A percentile compares a stretch with the other conserved stretches of the same genome.
These are phyloP conservation scores for Diabrotica balteata DNA, from an alignment of 2,888 invertebrate genomes.

Conservation along the genomic window DNA sequence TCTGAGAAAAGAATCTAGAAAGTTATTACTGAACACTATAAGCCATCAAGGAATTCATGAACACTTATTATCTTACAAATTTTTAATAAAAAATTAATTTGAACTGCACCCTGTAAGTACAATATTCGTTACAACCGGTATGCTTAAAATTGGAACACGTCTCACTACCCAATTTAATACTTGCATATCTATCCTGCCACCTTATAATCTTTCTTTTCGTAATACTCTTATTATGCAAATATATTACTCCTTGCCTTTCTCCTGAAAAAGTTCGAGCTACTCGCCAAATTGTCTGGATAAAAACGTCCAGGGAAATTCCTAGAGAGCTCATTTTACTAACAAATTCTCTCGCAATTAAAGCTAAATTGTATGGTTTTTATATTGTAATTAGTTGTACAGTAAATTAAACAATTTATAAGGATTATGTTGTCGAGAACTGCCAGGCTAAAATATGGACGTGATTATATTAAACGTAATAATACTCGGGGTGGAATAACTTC, in stretches of 20 bases:
- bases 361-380: constrained; percentile 35
- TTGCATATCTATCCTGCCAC: not conserved
- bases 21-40: no score
- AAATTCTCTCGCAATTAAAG: constrained; percentile 40
- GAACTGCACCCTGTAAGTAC: no score
- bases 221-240: constrained; percentile 27
- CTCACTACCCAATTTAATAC: no score
- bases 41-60: no score
- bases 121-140: no score
- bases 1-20: no score
- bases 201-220: not conserved
- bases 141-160: no score
- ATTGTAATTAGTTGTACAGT: constrained; percentile 42
- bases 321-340: constrained; percentile 42
- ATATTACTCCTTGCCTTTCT: constrained; percentile 14
- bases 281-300: constrained; percentile 28
- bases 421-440: constrained; percentile 26
- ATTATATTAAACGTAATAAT: not conserved
- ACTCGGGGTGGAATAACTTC: constrained; percentile 2
- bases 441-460: not conserved
- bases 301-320: constrained; percentile 30
- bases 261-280: constrained; percentile 9
- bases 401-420: constrained; percentile 44
- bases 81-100: no score
- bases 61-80: no score